phyloP scores from a whole-genome alignment of 2,888 invertebrate genomes.

The Ecliptopera silaceata region DNA sequence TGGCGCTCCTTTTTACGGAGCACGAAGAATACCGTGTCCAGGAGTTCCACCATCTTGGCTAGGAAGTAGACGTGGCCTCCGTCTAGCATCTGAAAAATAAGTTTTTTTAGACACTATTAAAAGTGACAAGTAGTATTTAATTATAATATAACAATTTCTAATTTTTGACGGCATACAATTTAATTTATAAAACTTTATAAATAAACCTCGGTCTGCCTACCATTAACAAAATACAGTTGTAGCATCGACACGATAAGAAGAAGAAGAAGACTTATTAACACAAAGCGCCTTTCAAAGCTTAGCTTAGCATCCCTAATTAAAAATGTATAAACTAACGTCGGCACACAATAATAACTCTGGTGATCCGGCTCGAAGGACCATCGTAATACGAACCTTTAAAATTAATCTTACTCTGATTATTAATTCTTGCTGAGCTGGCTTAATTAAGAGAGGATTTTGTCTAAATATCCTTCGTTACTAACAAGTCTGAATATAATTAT shows the following conservation, averaged over 20 bases:
- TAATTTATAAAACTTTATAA: too few species aligned
- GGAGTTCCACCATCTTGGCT: constrained; percentile 87
- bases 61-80: constrained; percentile 85
- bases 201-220: too few species aligned
- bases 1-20: constrained; percentile 89
- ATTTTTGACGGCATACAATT: too few species aligned
- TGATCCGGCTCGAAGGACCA: constrained; percentile 6
- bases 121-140: too few species aligned
- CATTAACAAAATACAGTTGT: too few species aligned
- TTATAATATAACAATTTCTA: too few species aligned
- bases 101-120: too few species aligned
- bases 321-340: neutral
- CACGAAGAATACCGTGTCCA: constrained; percentile 93
- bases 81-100: constrained; percentile 41
- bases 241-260: too few species aligned
- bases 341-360: neutral
- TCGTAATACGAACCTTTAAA: neutral
- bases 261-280: too few species aligned
- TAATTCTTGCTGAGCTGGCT: neutral
- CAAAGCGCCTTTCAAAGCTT: too few species aligned
- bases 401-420: constrained; percentile 2
- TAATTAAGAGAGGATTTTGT: neutral
- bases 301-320: neutral
- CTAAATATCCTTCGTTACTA: too few species aligned
- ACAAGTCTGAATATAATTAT: too few species aligned